These are phyloP conservation scores for Ursus arctos DNA, from an alignment of 2,113 vertebrate genomes.

Conservation along the genomic window DNA sequence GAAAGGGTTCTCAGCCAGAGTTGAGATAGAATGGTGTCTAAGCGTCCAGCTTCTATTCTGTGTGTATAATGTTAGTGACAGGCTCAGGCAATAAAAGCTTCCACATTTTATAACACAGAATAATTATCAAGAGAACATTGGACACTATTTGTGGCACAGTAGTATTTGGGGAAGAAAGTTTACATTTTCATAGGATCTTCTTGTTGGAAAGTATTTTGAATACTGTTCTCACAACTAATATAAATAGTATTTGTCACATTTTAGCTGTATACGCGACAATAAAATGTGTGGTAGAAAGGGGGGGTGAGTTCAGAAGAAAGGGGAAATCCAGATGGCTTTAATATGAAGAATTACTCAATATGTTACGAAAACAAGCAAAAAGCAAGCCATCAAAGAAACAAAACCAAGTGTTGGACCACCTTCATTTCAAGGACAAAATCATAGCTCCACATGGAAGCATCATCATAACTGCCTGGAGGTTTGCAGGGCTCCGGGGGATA, in stretches of 20 bases:
- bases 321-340: not conserved
- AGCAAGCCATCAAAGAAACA: not conserved
- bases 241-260: not conserved
- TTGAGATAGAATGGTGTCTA: not conserved
- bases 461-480: not conserved
- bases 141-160: not conserved
- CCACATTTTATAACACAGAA: not conserved
- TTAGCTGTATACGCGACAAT: not conserved
- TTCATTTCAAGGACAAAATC: conserved; percentile 7
- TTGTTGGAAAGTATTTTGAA: not conserved
- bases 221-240: not conserved
- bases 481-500: not conserved
- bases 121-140: not conserved
- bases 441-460: not conserved
- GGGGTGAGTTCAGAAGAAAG: conserved; percentile 50
- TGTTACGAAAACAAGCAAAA: not conserved
- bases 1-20: not conserved
- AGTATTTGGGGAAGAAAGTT: conserved; percentile 4
- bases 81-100: not conserved
- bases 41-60: not conserved
- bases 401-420: not conserved
- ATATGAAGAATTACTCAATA: not conserved
- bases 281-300: not conserved
- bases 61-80: not conserved
- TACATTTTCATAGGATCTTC: conserved; percentile 14